A percentile compares a stretch with the other conserved stretches of the same genome.
phyloP scores from a whole-genome alignment of 2,888 invertebrate genomes.

The Danaus chrysippus region DNA sequence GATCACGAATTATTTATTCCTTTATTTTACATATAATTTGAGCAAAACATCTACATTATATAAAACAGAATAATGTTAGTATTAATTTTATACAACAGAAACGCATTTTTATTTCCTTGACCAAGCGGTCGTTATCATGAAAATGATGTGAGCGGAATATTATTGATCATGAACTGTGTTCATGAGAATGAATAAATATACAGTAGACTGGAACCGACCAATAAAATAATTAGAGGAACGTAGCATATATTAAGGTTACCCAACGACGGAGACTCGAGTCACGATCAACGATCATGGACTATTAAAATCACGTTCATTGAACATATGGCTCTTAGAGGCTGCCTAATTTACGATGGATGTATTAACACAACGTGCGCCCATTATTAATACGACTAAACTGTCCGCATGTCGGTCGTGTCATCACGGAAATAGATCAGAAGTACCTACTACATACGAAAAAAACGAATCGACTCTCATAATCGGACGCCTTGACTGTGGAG shows the following conservation, averaged over 20 bases:
- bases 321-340: slow-evolving; percentile 29
- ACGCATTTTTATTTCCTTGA: too few species aligned
- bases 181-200: too few species aligned
- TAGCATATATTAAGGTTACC: not conserved
- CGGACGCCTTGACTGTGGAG: slow-evolving; percentile 30
- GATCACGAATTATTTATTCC: not conserved
- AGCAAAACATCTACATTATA: not conserved
- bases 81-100: not conserved
- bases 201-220: too few species aligned
- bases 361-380: slow-evolving; percentile 30
- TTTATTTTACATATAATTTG: not conserved
- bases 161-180: too few species aligned
- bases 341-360: slow-evolving; percentile 32
- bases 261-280: slow-evolving; percentile 16
- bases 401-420: slow-evolving; percentile 30
- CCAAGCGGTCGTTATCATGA: too few species aligned
- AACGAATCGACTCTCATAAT: slow-evolving; percentile 29
- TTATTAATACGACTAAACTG: slow-evolving; percentile 36
- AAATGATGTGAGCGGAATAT: too few species aligned
- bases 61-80: not conserved
- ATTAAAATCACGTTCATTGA: slow-evolving; percentile 35
- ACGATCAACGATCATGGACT: slow-evolving; percentile 24
- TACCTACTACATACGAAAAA: slow-evolving; percentile 27
- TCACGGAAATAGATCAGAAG: slow-evolving; percentile 27
- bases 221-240: too few species aligned